Percentiles rank a stretch among this genome's conserved stretches.
Evolutionary conservation across 2,888 invertebrate species (phyloP).

Genomic region (Morinoia aosen): DNA sequence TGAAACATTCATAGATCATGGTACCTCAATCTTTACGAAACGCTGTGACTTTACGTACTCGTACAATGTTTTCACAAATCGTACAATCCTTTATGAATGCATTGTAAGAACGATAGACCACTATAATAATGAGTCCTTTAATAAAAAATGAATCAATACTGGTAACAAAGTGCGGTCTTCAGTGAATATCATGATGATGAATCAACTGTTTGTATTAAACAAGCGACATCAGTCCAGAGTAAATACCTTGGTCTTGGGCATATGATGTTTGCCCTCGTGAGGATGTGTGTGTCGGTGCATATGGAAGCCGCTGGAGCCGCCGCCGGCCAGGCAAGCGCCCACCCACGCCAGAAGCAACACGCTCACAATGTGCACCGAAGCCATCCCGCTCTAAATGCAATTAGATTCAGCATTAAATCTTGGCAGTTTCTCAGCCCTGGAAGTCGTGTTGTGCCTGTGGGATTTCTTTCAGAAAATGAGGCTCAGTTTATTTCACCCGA

Average conservation of each 20-base stretch:
- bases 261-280: conserved; percentile 25
- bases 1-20: no score
- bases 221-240: neutral
- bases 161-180: neutral
- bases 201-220: neutral
- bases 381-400: neutral
- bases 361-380: neutral
- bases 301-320: neutral
- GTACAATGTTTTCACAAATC: no score
- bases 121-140: neutral
- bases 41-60: no score
- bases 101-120: no score
- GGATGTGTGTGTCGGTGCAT: conserved; percentile 28
- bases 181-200: neutral
- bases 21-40: no score
- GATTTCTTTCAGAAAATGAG: no score
- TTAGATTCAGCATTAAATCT: neutral
- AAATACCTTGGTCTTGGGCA: conserved; percentile 24
- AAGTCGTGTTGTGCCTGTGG: neutral
- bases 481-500: neutral
- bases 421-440: neutral
- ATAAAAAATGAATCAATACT: neutral
- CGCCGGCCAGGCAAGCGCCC: neutral
- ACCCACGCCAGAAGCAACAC: neutral
- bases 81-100: no score